phyloP scores from a whole-genome alignment of 2,888 invertebrate genomes.

The Malthinus seriepunctatus region DNA sequence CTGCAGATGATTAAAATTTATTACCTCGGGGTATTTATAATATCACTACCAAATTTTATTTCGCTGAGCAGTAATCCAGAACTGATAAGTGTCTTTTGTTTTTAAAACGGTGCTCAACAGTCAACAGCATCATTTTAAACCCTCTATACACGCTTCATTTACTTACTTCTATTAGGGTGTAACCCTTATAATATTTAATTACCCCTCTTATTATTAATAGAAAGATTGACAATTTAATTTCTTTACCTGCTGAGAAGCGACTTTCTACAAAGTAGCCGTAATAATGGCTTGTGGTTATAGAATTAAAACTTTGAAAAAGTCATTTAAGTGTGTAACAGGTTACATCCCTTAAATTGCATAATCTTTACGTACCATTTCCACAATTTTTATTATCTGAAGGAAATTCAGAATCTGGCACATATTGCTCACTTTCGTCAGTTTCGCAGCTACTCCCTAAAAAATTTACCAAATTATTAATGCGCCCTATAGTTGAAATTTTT shows the following conservation, averaged over 20 bases:
- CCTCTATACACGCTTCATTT: too few relatives aligned
- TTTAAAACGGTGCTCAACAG: not conserved
- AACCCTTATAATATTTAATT: too few relatives aligned
- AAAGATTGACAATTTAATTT: not conserved
- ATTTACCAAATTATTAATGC: conserved; percentile 17
- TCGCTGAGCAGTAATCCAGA: not conserved
- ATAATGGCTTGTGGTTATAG: not conserved
- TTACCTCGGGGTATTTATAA: conserved; percentile 36
- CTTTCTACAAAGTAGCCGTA: not conserved
- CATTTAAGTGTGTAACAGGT: too few relatives aligned
- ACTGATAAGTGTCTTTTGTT: conserved; percentile 5
- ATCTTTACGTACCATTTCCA: conserved; percentile 17
- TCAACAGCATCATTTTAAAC: too few relatives aligned
- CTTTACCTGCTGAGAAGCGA: not conserved
- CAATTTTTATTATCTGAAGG: conserved; percentile 31
- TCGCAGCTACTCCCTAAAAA: conserved; percentile 58
- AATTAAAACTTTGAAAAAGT: not conserved
- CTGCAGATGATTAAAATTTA: conserved; percentile 43
- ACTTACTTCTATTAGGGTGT: too few relatives aligned
- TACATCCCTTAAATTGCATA: not conserved
- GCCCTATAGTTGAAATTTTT: not conserved
- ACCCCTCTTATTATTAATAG: too few relatives aligned
- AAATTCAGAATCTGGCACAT: conserved; percentile 55
- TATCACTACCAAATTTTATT: conserved; percentile 21
- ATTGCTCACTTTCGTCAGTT: conserved; percentile 59